Conservation (phyloP, 2,797 vertebrate genomes). For the Cottoperca gobio region DNA sequence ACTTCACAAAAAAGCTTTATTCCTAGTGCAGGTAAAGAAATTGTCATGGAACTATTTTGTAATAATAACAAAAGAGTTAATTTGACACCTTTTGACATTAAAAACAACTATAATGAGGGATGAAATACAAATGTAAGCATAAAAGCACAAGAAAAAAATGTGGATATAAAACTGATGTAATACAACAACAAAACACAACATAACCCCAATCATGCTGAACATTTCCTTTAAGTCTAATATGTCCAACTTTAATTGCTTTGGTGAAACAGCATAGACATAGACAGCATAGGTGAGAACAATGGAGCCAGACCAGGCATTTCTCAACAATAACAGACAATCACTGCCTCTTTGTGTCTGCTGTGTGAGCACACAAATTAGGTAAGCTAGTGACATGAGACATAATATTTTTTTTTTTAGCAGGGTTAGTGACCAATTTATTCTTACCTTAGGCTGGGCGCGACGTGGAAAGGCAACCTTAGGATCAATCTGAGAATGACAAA, state of each 20-base stretch:
- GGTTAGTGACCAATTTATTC: constrained; percentile 76
- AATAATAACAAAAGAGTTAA: constrained; percentile 14
- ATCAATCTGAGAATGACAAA: constrained; percentile 91
- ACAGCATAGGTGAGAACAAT: constrained; percentile 64
- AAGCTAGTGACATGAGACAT: constrained; percentile 69
- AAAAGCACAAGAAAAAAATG: constrained; percentile 20
- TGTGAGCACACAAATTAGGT: constrained; percentile 68
- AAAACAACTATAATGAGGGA: constrained; percentile 35
- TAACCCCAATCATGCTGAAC: constrained; percentile 59
- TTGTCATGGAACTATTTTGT: not conserved
- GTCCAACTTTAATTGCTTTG: constrained; percentile 66
- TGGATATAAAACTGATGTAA: constrained; percentile 15
- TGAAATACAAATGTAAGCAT: constrained; percentile 36
- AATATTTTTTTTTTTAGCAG: constrained; percentile 70
- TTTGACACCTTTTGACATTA: constrained; percentile 22
- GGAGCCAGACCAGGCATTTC: constrained; percentile 42
- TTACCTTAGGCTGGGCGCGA: constrained; percentile 99
- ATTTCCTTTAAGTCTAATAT: constrained; percentile 46
- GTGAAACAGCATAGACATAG: constrained; percentile 56
- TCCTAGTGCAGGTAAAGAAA: constrained; percentile 26
- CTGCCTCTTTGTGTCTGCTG: constrained; percentile 60
- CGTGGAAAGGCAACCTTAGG: constrained; percentile 99
- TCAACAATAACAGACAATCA: constrained; percentile 55
- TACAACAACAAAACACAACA: constrained; percentile 26
- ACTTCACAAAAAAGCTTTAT: constrained; percentile 34